phyloP scores from a whole-genome alignment of 1,140 invertebrate species.

The Orius insidiosus region DNA sequence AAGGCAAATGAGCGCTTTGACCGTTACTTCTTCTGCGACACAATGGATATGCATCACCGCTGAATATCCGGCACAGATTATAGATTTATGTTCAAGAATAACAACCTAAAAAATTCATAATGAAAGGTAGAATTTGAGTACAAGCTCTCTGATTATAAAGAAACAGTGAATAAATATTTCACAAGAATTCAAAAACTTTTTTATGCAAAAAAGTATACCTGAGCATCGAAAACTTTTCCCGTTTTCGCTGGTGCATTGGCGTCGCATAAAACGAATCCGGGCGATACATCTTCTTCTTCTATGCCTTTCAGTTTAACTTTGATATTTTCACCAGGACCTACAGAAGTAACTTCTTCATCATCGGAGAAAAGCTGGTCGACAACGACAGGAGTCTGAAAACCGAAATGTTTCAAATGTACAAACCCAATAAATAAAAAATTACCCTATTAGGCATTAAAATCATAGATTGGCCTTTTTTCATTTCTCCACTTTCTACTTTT shows the following conservation, averaged over 20 bases:
- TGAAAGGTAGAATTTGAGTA: background rate
- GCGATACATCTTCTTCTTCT: slow-evolving; percentile 93
- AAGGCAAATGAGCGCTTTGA: slow-evolving; percentile 92
- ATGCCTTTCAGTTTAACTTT: slow-evolving; percentile 97
- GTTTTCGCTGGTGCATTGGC: no score
- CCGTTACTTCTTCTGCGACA: slow-evolving; percentile 91
- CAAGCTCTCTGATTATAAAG: no score
- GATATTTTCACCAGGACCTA: slow-evolving; percentile 93
- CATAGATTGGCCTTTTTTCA: slow-evolving; percentile 77
- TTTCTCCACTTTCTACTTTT: slow-evolving; percentile 92
- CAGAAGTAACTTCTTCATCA: slow-evolving; percentile 87
- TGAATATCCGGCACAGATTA: slow-evolving; percentile 97
- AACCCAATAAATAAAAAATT: no score
- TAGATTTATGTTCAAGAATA: slow-evolving; percentile 97
- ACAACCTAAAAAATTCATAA: slow-evolving; percentile 72
- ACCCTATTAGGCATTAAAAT: slow-evolving; percentile 97
- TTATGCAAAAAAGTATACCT: slow-evolving; percentile 41
- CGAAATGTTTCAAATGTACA: no score
- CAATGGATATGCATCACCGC: slow-evolving; percentile 99
- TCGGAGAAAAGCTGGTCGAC: slow-evolving; percentile 94
- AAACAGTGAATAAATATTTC: no score
- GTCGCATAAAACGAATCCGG: no score
- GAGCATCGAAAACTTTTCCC: slow-evolving; percentile 29
- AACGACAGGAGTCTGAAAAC: slow-evolving; percentile 65
- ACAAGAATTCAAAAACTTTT: no score